Conservation (phyloP, 1,140 invertebrate genomes). For the Hypsibius dujardini region DNA sequence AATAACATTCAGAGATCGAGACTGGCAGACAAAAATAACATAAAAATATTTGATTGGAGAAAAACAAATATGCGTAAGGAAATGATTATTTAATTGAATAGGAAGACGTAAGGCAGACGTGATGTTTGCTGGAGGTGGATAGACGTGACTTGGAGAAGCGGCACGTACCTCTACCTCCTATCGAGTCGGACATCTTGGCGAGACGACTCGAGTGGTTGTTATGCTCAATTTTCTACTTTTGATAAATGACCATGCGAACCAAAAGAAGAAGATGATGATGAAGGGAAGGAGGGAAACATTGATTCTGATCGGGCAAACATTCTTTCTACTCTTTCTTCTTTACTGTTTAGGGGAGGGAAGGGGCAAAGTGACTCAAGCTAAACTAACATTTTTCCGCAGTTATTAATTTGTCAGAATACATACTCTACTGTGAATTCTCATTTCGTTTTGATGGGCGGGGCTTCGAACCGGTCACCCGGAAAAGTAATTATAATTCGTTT, state of each 20-base stretch:
- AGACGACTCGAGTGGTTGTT: not conserved
- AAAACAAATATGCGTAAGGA: too few relatives aligned
- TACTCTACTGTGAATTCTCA: not conserved
- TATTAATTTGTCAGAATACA: conserved; percentile 7
- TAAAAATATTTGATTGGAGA: too few relatives aligned
- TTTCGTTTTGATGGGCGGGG: not conserved
- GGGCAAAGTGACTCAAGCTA: not conserved
- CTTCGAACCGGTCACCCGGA: not conserved
- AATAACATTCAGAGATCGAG: too few relatives aligned
- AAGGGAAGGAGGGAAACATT: not conserved
- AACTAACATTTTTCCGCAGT: conserved; percentile 6
- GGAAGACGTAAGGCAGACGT: too few relatives aligned
- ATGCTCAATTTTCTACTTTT: conserved; percentile 2
- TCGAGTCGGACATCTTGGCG: too few relatives aligned
- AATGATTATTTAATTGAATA: too few relatives aligned
- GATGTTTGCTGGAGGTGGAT: too few relatives aligned
- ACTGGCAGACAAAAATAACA: too few relatives aligned
- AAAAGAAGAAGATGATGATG: not conserved
- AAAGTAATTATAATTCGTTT: not conserved
- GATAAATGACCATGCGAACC: not conserved
- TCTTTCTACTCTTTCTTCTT: not conserved
- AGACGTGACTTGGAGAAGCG: too few relatives aligned
- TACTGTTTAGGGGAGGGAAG: not conserved
- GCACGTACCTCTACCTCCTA: too few relatives aligned
- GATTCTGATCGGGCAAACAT: conserved; percentile 1